A percentile compares a stretch with the other conserved stretches of the same genome.
Conservation (phyloP, 2,797 vertebrate species). For the Cryptoprocta ferox region DNA sequence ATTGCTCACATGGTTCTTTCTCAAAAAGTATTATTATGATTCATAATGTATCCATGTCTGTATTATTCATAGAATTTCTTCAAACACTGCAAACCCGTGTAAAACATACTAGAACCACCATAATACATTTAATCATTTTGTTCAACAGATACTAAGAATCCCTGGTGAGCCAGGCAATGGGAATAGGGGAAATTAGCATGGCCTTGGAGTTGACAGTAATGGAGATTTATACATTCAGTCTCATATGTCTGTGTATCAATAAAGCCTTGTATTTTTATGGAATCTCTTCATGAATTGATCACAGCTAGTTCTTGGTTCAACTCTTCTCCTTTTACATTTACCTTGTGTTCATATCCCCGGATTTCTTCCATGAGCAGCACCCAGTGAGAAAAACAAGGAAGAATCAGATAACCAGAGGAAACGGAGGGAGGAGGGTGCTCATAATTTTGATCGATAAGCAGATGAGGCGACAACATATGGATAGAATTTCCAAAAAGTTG, state of each 20-base stretch:
- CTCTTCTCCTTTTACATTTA: not conserved
- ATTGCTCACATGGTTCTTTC: not conserved
- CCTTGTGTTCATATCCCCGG: not conserved
- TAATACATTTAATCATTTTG: not conserved
- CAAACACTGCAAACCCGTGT: not conserved
- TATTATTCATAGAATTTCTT: not conserved
- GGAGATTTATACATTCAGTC: not conserved
- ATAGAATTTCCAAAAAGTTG: not conserved
- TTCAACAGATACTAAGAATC: not conserved
- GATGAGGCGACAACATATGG: not conserved
- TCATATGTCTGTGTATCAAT: not conserved
- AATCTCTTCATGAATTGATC: not conserved
- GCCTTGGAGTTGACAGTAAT: not conserved
- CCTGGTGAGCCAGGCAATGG: not conserved
- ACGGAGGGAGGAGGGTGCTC: not conserved
- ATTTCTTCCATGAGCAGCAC: not conserved
- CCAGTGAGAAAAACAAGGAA: not conserved
- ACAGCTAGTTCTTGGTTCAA: not conserved
- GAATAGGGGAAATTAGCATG: not conserved
- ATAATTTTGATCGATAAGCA: not conserved
- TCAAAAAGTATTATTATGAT: not conserved
- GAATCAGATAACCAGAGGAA: not conserved
- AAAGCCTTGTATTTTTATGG: not conserved
- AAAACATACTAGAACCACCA: not conserved
- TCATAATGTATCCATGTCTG: not conserved